Evolutionary conservation across 2,797 vertebrate genomes (phyloP), one percentile per base, ranked within the genome.

Genomic region (Hafferia zeledoni): DNA sequence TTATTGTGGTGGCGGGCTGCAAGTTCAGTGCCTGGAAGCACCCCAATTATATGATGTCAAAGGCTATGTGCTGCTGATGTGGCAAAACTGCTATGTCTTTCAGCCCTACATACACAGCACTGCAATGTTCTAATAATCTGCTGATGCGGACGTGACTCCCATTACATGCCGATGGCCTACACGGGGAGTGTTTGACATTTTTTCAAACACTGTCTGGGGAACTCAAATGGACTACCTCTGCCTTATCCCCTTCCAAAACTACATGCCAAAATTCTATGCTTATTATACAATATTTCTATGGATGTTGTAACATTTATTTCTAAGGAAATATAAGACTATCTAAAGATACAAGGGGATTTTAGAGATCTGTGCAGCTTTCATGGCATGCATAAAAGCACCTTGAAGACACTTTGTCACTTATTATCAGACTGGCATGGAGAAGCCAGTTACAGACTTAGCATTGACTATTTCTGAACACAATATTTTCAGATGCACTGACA

Each of bases 21-120:
- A 85, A 75, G 92, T 85, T 91, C 82, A 52, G 49, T 87, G 85
- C 91, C 87, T 96, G 95, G 93, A 96, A 97, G 56, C 65, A 95
- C 89, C 91, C 85, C 94, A 91, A 68, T 94, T 94, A 95, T 41
- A 65, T 39, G 39, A 94, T 93, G 75, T 97, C 94, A 96, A 95
- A 97, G 87, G 79, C 92, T 92, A 22, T 6, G 35, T 41, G 68
- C 79, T 93, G 93, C 93, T 97, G 96, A 97, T 79, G 64, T 39
- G 44, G 93, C 90, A 91, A 84, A 96, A 92, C 67, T n/a, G 35
- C 77, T 19, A 35, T 49, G 60, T 92, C 94, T 95, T 83, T 96
- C 81, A 90, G 43, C 41, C 69, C 81, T 90, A 57, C 59, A 31
- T 49, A 68, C 74, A 94, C 47, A 95, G 85, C 79, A 25, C 61